Evolutionary conservation across 2,113 vertebrate genomes (phyloP).

Genomic region (Phalacrocorax brasilianus): DNA sequence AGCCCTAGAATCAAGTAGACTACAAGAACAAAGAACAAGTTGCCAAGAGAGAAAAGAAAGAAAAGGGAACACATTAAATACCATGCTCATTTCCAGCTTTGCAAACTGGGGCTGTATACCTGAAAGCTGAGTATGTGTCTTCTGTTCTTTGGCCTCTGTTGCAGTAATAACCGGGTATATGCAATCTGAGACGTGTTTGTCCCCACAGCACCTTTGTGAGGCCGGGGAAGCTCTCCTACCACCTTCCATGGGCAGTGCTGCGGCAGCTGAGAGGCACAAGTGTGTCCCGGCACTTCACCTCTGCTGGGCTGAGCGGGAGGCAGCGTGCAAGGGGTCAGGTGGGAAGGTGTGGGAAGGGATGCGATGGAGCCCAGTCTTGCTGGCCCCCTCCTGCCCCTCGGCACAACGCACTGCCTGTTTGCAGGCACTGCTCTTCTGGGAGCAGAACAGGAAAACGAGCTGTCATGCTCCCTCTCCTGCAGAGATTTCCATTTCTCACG

Average conservation of each 20-base stretch:
- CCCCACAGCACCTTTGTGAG: background rate
- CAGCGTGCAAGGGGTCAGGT: accelerated
- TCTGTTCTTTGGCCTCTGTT: background rate
- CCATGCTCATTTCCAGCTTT: background rate
- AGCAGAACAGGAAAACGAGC: background rate
- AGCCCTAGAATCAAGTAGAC: background rate
- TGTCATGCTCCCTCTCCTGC: background rate
- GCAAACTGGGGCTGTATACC: background rate
- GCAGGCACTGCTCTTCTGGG: background rate
- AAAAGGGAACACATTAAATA: background rate
- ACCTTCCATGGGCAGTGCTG: background rate
- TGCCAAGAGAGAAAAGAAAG: background rate
- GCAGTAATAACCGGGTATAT: background rate
- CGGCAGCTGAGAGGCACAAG: background rate
- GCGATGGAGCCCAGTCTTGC: background rate
- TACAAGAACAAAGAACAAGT: conserved; percentile 14
- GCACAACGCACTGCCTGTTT: background rate
- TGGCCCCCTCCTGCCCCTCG: background rate
- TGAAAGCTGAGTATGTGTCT: background rate
- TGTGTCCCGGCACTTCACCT: background rate
- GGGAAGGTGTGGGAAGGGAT: background rate
- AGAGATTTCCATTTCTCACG: background rate
- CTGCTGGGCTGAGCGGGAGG: accelerated
- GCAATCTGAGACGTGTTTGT: background rate
- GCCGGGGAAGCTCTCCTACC: background rate